Evolutionary conservation across 1,140 invertebrate species (phyloP).

Genomic region (Panonychus citri): DNA sequence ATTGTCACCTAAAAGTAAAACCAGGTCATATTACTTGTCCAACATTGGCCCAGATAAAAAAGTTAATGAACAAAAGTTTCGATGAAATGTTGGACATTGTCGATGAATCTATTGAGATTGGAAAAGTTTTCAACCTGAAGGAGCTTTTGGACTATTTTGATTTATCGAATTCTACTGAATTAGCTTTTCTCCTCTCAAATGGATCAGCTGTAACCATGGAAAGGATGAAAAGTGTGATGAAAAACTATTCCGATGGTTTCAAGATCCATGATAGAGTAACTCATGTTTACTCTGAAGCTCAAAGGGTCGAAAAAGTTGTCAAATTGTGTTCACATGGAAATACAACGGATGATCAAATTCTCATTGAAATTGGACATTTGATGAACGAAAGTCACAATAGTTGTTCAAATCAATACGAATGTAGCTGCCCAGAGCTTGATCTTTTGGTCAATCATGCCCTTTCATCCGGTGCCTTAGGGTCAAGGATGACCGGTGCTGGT

Average conservation of each 20-base stretch:
- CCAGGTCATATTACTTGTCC: conserved; percentile 4
- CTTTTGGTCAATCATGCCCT: conserved; percentile 50
- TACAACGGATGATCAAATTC: conserved; percentile 15
- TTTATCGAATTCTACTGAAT: neutral
- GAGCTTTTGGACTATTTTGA: neutral
- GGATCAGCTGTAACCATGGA: neutral
- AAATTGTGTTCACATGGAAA: conserved; percentile 31
- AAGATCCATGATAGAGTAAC: conserved; percentile 55
- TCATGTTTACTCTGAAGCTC: conserved; percentile 57
- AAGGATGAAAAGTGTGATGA: neutral
- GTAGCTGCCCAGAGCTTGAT: conserved; percentile 73
- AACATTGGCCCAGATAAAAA: neutral
- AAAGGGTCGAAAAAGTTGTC: conserved; percentile 49
- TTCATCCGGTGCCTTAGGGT: conserved; percentile 44
- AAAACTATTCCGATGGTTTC: conserved; percentile 27
- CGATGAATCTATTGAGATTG: too few relatives aligned
- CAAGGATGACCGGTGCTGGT: conserved; percentile 78
- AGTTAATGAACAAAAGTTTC: neutral
- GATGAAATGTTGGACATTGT: neutral
- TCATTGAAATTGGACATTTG: conserved; percentile 43
- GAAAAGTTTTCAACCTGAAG: too few relatives aligned
- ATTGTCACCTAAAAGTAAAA: conserved; percentile 5
- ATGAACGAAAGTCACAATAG: conserved; percentile 77
- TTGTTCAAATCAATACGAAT: conserved; percentile 65
- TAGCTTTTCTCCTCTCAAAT: neutral